Evolutionary conservation across 2,113 vertebrate genomes (phyloP), one percentile per base, ranked within the genome.

Genomic region (Carettochelys insculpta): DNA sequence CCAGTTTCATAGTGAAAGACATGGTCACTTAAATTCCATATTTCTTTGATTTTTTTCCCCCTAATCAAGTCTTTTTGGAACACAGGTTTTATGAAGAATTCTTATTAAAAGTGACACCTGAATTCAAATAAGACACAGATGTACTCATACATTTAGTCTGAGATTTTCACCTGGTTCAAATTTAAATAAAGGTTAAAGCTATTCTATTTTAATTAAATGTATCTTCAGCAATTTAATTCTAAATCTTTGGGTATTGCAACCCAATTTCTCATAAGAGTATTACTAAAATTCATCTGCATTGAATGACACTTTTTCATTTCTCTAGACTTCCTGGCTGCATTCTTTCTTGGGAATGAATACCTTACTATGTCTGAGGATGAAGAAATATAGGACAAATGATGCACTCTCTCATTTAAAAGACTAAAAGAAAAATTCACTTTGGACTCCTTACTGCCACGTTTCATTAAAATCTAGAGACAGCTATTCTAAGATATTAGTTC

Each of bases 201-300:
- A 97, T 97, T 95, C 92, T 94, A 3, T 95, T 97, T 98, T 96
- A 98, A 98, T 98, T 97, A 98, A 98, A 93, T 82, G 84, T 76
- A 97, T 95, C 96, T 94, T 85, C 91, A 95, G 87, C 92, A 97
- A 97, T 88, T 87, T 95, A 92, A 95, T 94, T 95, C 89, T 86
- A 95, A 94, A 92, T 96, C 96, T 97, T 89, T 82, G 52, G 94
- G 89, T 88, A 97, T 92, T 96, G 71, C 58, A 96, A 95, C 77
- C 78, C 90, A 94, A 48, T 96, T 97, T 97, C 92, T 97, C 87
- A 87, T 88, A 94, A 97, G 95, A 97, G 90, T 92, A 96, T 91
- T 94, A 95, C 86, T 97, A 90, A 97, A 95, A 89, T 85, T 95
- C 92, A 95, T 93, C 90, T 96, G 88, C 94, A 95, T 17, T 97